A percentile compares a stretch with the other conserved stretches of the same genome.
These are phyloP conservation scores for Sphaeridia pumilis DNA, from an alignment of 2,888 invertebrate species.

Conservation along the genomic window DNA sequence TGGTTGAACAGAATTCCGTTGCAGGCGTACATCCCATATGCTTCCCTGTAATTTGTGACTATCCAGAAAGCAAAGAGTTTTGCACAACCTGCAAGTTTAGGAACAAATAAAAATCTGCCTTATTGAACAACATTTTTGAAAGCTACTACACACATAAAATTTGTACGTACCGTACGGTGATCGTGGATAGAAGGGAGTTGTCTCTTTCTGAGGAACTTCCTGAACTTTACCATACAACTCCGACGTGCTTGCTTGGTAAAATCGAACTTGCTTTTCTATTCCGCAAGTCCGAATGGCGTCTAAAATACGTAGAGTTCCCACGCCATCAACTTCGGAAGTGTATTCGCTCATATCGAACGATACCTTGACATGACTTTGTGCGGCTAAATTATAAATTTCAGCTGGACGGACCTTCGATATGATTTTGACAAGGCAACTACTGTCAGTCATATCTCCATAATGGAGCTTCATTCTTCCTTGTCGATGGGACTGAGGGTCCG, in stretches of 20 bases:
- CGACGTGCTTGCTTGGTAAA: conserved; percentile 94
- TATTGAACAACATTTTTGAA: too few relatives aligned
- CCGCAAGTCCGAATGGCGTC: conserved; percentile 86
- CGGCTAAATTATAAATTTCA: conserved; percentile 96
- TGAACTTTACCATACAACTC: conserved; percentile 88
- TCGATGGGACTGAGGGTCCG: conserved; percentile 76
- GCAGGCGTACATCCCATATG: conserved; percentile 88
- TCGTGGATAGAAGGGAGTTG: conserved; percentile 89
- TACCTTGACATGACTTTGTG: conserved; percentile 98
- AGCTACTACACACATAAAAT: background rate
- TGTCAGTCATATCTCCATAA: conserved; percentile 98
- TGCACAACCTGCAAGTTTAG: conserved; percentile 62
- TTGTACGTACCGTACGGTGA: conserved; percentile 75
- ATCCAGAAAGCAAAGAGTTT: conserved; percentile 96
- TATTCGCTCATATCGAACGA: conserved; percentile 98
- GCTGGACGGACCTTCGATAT: conserved; percentile 66
- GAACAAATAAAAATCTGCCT: background rate
- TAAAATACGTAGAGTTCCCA: conserved; percentile 80
- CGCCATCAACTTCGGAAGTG: conserved; percentile 93
- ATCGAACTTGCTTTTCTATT: conserved; percentile 63
- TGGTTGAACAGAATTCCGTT: conserved; percentile 96
- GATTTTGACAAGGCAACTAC: conserved; percentile 81
- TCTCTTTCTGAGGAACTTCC: conserved; percentile 86
- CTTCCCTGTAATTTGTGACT: conserved; percentile 87
- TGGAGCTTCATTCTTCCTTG: conserved; percentile 84